These are phyloP conservation scores for Vollenhovia emeryi DNA, from an alignment of 1,140 invertebrate species.

Conservation along the genomic window DNA sequence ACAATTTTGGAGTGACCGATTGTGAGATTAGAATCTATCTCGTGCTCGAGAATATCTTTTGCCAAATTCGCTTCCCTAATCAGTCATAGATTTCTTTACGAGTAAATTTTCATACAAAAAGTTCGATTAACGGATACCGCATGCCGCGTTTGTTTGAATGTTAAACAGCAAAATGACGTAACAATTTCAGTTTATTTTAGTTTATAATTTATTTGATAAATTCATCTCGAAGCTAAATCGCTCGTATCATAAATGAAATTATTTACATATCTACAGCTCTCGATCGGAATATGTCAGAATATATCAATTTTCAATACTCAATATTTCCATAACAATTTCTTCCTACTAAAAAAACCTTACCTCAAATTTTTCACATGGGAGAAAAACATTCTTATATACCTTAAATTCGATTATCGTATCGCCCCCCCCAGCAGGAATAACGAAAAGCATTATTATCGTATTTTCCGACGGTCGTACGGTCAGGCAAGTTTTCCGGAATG, in stretches of 20 bases:
- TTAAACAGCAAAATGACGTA: background rate
- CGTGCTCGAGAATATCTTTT: background rate
- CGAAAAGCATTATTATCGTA: slow-evolving; percentile 17
- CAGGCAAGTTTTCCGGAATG: slow-evolving; percentile 10
- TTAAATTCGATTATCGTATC: background rate
- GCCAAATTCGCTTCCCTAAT: background rate
- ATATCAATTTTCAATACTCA: slow-evolving; percentile 1
- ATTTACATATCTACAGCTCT: background rate
- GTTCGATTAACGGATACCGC: background rate
- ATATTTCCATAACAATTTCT: background rate
- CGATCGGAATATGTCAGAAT: background rate
- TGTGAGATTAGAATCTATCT: background rate
- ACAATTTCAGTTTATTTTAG: background rate
- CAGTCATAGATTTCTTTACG: background rate
- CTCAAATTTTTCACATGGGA: background rate
- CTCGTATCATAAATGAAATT: background rate
- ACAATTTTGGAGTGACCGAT: background rate
- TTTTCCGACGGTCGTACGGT: slow-evolving; percentile 6
- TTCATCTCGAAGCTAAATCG: background rate
- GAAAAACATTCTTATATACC: background rate
- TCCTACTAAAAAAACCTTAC: background rate
- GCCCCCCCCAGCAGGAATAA: background rate
- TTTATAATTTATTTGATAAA: background rate
- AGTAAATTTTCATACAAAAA: background rate
- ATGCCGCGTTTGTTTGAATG: background rate